phyloP scores from a whole-genome alignment of 1,140 invertebrate species.

The Xylocopa sonorina region DNA sequence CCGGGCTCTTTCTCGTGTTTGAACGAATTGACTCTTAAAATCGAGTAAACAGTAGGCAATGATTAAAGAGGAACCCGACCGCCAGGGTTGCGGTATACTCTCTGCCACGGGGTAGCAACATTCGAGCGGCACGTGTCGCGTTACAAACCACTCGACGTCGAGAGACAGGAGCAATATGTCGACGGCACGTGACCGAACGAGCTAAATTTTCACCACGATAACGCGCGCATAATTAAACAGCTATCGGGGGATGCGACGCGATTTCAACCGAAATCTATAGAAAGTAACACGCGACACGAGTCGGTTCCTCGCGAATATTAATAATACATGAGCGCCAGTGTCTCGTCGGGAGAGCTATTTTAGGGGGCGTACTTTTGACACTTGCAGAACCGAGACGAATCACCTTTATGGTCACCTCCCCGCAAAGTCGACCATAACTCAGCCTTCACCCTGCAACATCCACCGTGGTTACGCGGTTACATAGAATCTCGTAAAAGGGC shows the following conservation, averaged over 20 bases:
- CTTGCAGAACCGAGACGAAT: constrained; percentile 80
- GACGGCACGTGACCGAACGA: constrained; percentile 73
- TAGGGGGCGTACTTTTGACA: constrained; percentile 78
- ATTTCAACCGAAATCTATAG: too few relatives aligned
- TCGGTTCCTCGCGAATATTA: constrained; percentile 49
- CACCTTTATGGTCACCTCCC: constrained; percentile 73
- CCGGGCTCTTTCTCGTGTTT: too few relatives aligned
- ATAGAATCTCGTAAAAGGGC: constrained; percentile 57
- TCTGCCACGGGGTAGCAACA: constrained; percentile 58
- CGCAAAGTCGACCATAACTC: constrained; percentile 72
- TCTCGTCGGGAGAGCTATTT: constrained; percentile 65
- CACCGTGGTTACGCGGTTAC: constrained; percentile 38
- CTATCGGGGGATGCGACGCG: too few relatives aligned
- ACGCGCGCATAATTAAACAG: too few relatives aligned
- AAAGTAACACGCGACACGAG: not conserved
- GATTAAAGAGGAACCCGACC: constrained; percentile 71
- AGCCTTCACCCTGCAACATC: constrained; percentile 61
- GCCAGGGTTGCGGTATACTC: constrained; percentile 20
- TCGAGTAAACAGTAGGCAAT: constrained; percentile 77
- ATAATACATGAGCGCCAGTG: constrained; percentile 67
- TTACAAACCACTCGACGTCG: constrained; percentile 73
- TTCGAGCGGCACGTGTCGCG: constrained; percentile 76
- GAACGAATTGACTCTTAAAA: constrained; percentile 74
- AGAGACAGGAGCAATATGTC: constrained; percentile 75
- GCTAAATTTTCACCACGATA: constrained; percentile 33